These are phyloP conservation scores for Eledona agricola DNA, from an alignment of 2,888 invertebrate species.

Conservation along the genomic window DNA sequence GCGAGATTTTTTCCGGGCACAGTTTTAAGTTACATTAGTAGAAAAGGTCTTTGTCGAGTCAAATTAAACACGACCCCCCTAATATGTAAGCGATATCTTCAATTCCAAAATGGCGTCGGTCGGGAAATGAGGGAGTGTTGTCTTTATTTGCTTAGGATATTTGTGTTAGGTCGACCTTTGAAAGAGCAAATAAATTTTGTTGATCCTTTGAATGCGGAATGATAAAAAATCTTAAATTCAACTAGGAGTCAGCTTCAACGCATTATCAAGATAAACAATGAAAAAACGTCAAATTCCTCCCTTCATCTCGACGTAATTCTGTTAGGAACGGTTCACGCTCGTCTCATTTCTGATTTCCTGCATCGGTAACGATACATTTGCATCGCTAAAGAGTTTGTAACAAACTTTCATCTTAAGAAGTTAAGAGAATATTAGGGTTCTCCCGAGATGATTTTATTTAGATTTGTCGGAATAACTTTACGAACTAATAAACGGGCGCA, in stretches of 20 bases:
- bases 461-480: slow-evolving; percentile 37
- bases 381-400: slow-evolving; percentile 42
- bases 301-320: no score
- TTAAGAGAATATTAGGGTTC: slow-evolving; percentile 39
- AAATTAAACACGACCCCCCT: slow-evolving; percentile 44
- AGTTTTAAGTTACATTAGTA: slow-evolving; percentile 47
- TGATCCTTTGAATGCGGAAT: slow-evolving; percentile 44
- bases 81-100: slow-evolving; percentile 49
- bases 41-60: slow-evolving; percentile 46
- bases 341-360: slow-evolving; percentile 41
- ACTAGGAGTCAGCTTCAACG: slow-evolving; percentile 41
- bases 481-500: no score
- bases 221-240: slow-evolving; percentile 44
- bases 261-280: slow-evolving; percentile 38
- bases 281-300: no score
- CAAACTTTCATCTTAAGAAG: slow-evolving; percentile 38
- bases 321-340: slow-evolving; percentile 35
- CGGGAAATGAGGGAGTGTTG: slow-evolving; percentile 53
- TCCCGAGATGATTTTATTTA: slow-evolving; percentile 38
- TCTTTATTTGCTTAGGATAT: slow-evolving; percentile 58
- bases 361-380: slow-evolving; percentile 42
- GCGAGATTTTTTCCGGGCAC: slow-evolving; percentile 33
- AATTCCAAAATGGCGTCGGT: slow-evolving; percentile 46
- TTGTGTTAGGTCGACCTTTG: slow-evolving; percentile 55
- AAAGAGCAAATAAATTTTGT: slow-evolving; percentile 54